Base-by-base conservation (phyloP, 2,888 invertebrate genomes). In the Altica lythri region DNA sequence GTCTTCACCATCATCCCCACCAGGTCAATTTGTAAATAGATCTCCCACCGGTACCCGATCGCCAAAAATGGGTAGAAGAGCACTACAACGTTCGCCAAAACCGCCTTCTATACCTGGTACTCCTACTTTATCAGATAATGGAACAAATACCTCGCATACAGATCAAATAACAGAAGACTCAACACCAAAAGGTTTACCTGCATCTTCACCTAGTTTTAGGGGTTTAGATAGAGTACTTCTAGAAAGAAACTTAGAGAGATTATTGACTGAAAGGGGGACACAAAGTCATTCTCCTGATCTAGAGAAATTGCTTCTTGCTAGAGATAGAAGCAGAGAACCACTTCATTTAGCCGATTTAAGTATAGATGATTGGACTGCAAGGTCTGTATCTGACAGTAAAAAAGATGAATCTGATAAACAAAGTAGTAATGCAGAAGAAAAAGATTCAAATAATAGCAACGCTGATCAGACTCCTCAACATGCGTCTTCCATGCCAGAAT, bases 181-280 rank as follows among this genome's bases (percentile, higher is more conserved):
- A 35, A 63, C 19, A 12, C 63, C 68, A 8, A 72, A 73, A 46
- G 55, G 65, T 6, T 53, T 65, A 4, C 52, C 61, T 2, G 25
- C 60, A 8, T 46, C 60, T 9, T 59, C 62, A 0, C 71, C 72
- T 0, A 68, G 68, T n/a, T 70, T 76, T 69, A 79, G 73, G 69
- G 80, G 87, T 62, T 70, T 89, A 67, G 86, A 89, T 70, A 79
- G 88, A 68, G 84, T 86, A 1, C 78, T 86, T 42, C 78, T 86
- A 4, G 88, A 88, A 68, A 79, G 86, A 64, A 88, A 86, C 70
- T 78, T 87, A 57, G 86, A 85, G 63, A 80, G 86, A 57, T 69
- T 83, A 16, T 73, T 83, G 17, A 79, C 80, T 3, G 84, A 84
- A 60, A 73, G 79, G 50, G 55, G 60, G 32, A 73, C 68, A 32